Evolutionary conservation across 2,888 invertebrate genomes (phyloP), one percentile per base, ranked within the genome.

Genomic region (Stenodera caucasica): DNA sequence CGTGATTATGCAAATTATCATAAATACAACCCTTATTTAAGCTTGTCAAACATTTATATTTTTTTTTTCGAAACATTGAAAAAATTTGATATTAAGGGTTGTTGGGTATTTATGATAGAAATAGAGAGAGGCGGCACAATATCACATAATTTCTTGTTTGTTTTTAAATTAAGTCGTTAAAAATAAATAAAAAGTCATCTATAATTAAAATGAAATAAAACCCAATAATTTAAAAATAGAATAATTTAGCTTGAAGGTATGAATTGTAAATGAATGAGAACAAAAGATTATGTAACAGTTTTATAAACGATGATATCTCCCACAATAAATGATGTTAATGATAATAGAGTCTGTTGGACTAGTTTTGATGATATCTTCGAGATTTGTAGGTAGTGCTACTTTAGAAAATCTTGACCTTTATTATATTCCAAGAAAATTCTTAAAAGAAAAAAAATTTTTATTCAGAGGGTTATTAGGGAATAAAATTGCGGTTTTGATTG

Each of bases 181-280:
- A 65, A 66, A 65, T 63, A 62, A 62, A 66, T 65, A 67, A 68
- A 66, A 66, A 66, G 67, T 66, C 66, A 59, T 65, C 53, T 68
- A 66, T 70, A 69, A 70, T 70, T 69, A 70, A 69, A 67, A 66
- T 63, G 65, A 65, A 69, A 70, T 69, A 69, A 68, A 64, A 64
- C 64, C 45, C 57, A 56, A 67, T 59, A 60, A 55, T 55, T 49
- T 53, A 49, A 35, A 37, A 52, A 60, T 21, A 45, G 45, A 21
- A 54, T 59, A 55, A 57, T 58, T 45, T 53, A 56, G 53, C 61
- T 61, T 49, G 55, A 52, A 63, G 63, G 57, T 33, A 30, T 15
- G 50, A 49, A 40, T 57, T 57, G 33, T 51, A 54, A 60, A 63
- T 63, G 40, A 14, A 45, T 53, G 15, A 29, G 60, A 53, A 57